phyloP scores from a whole-genome alignment of 2,113 vertebrate species.

The Cebus imitator region DNA sequence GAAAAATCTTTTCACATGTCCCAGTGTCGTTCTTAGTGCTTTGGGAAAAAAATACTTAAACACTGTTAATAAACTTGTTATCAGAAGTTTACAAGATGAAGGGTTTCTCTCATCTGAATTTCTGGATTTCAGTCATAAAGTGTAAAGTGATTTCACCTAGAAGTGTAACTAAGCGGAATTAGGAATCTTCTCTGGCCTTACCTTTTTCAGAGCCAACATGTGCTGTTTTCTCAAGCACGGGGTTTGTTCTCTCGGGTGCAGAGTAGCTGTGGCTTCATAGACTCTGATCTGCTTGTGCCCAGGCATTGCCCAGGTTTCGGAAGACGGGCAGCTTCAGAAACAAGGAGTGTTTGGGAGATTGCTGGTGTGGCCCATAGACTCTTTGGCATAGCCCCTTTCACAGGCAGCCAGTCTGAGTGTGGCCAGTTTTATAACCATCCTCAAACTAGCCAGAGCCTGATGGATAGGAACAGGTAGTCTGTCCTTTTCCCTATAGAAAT shows the following conservation, averaged over 20 bases:
- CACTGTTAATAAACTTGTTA: conserved; percentile 3
- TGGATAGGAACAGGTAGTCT: background rate
- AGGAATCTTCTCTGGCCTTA: background rate
- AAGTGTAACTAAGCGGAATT: background rate
- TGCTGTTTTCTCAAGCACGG: conserved; percentile 27
- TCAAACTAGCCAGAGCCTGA: background rate
- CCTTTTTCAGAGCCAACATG: background rate
- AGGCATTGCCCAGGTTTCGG: background rate
- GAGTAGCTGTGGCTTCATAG: background rate
- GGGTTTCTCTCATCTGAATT: conserved; percentile 16
- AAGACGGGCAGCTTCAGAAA: conserved; percentile 37
- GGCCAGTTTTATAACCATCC: conserved; percentile 1
- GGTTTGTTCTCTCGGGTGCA: background rate
- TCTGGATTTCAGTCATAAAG: background rate
- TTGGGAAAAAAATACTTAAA: background rate
- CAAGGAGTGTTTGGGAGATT: background rate
- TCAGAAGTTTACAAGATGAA: conserved; percentile 38
- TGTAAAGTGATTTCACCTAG: background rate
- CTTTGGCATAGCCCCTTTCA: background rate
- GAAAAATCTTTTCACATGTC: conserved; percentile 6
- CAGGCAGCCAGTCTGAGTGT: background rate
- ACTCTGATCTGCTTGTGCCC: background rate
- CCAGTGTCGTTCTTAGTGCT: conserved; percentile 14
- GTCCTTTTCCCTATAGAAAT: background rate
- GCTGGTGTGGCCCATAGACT: background rate